These are phyloP conservation scores for Acrobasis repandana DNA, from an alignment of 2,888 invertebrate genomes.

Conservation along the genomic window DNA sequence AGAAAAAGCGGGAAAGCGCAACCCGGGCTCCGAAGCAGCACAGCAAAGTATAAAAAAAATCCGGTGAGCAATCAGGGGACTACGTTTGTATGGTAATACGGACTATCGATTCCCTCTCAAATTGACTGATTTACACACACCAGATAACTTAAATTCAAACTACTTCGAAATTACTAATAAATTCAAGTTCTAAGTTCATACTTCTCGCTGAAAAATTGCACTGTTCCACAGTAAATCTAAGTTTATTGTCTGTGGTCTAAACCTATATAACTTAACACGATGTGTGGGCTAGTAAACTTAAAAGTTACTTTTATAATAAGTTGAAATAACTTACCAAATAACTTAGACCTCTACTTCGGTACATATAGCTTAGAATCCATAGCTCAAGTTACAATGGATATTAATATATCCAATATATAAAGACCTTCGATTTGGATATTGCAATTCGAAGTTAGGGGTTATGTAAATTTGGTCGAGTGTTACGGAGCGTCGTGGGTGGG, in stretches of 20 bases:
- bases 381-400: slow-evolving; percentile 17
- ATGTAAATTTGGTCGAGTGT: slow-evolving; percentile 36
- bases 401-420: not conserved
- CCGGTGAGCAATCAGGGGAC: no score
- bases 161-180: no score
- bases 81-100: no score
- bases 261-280: slow-evolving; percentile 43
- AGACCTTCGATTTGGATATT: slow-evolving; percentile 7
- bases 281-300: slow-evolving; percentile 42
- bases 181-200: no score
- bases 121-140: not conserved
- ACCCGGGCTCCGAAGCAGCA: no score
- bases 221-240: slow-evolving; percentile 25
- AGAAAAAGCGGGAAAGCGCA: no score
- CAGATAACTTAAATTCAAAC: not conserved
- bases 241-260: slow-evolving; percentile 39
- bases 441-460: slow-evolving; percentile 34
- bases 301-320: slow-evolving; percentile 24
- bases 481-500: slow-evolving; percentile 70
- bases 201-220: slow-evolving; percentile 9
- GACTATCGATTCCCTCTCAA: no score
- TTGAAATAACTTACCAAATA: not conserved
- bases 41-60: no score
- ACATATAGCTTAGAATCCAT: not conserved
- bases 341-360: not conserved